Percentiles rank a stretch among this genome's conserved stretches.
Conservation (phyloP, 2,888 invertebrate genomes). For the Rhagonycha fulva region DNA sequence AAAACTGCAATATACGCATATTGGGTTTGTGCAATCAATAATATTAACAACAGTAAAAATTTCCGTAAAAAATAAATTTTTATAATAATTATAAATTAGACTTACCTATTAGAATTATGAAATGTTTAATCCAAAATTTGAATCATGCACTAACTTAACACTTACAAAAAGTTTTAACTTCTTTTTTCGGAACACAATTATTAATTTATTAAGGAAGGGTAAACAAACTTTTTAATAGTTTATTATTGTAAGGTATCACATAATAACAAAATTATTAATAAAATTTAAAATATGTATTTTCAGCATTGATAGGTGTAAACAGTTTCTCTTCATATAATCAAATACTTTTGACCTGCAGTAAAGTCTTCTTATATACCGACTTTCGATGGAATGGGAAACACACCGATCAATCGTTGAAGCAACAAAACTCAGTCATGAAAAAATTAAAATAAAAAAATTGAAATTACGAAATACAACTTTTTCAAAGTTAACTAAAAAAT, state of each 20-base stretch:
- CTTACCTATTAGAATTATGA: not conserved
- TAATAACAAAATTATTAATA: not conserved
- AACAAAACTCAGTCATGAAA: not conserved
- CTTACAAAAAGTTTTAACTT: not conserved
- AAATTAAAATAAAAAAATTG: not conserved
- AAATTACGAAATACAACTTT: not conserved
- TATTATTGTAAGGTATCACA: not conserved
- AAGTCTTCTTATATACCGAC: not conserved
- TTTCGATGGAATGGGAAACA: not conserved
- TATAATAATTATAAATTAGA: not conserved
- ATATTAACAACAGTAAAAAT: not conserved
- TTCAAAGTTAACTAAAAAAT: not conserved
- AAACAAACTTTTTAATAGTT: not conserved
- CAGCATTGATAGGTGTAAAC: not conserved
- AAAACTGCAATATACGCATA: not conserved
- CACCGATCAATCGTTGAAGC: not conserved
- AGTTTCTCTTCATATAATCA: conserved; percentile 58
- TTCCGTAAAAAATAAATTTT: not conserved
- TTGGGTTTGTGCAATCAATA: not conserved
- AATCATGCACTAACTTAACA: not conserved
- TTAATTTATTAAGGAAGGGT: not conserved
- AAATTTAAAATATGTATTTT: not conserved
- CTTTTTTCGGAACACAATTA: not conserved
- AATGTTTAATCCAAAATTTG: not conserved
- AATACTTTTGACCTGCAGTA: conserved; percentile 45